Conservation (phyloP, 2,113 vertebrate genomes). For the Festucalex cinctus region DNA sequence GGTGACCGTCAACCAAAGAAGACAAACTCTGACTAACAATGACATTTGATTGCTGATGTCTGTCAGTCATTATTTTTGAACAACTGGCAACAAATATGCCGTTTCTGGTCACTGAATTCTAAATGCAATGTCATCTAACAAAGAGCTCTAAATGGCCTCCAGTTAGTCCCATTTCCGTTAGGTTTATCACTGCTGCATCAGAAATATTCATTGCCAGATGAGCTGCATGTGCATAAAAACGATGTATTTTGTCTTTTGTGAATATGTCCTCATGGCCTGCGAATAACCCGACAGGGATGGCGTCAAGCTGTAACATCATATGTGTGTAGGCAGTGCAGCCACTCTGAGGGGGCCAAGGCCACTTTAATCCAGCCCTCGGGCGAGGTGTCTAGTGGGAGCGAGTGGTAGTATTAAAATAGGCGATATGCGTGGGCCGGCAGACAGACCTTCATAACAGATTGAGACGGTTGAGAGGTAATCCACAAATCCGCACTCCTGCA, state of each 20-base stretch:
- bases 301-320: slow-evolving; percentile 11
- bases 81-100: too few relatives aligned
- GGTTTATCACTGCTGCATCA: too few relatives aligned
- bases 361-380: slow-evolving; percentile 54
- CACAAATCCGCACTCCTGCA: slow-evolving; percentile 67
- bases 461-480: slow-evolving; percentile 72
- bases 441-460: slow-evolving; percentile 74
- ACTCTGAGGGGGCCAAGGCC: slow-evolving; percentile 33
- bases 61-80: too few relatives aligned
- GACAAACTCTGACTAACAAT: too few relatives aligned
- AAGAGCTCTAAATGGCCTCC: too few relatives aligned
- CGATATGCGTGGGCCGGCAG: slow-evolving; percentile 44
- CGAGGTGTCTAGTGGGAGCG: slow-evolving; percentile 49
- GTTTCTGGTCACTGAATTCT: too few relatives aligned
- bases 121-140: too few relatives aligned
- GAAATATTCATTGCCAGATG: too few relatives aligned
- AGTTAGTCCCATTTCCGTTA: too few relatives aligned
- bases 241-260: background rate
- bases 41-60: too few relatives aligned
- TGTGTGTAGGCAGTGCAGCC: slow-evolving; percentile 1
- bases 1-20: too few relatives aligned
- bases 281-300: slow-evolving; percentile 9
- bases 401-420: slow-evolving; percentile 61
- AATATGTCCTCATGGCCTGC: background rate
- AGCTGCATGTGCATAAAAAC: too few relatives aligned